phyloP scores from a whole-genome alignment of 2,888 invertebrate species.

The Leptinotarsa juncta region DNA sequence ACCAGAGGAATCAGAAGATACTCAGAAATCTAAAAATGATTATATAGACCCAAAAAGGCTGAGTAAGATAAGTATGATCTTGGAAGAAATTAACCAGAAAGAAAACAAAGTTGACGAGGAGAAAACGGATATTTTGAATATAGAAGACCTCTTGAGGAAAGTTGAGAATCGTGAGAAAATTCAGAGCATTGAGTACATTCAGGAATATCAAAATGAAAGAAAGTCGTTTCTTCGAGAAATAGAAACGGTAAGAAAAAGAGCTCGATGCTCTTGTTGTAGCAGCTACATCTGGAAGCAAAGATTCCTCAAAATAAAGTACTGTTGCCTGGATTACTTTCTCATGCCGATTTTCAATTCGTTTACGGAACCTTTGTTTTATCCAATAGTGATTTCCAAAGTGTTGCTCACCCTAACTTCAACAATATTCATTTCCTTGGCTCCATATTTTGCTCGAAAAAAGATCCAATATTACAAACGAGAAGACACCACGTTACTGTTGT shows the following conservation, averaged over 20 bases:
- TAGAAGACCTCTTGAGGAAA: constrained; percentile 16
- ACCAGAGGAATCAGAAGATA: constrained; percentile 52
- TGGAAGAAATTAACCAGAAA: constrained; percentile 47
- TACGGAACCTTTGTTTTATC: constrained; percentile 51
- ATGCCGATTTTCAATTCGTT: constrained; percentile 44
- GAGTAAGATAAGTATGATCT: constrained; percentile 49
- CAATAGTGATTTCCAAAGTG: constrained; percentile 46
- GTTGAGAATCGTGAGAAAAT: constrained; percentile 41
- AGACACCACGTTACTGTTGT: constrained; percentile 51
- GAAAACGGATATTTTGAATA: constrained; percentile 17
- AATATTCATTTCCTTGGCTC: constrained; percentile 47
- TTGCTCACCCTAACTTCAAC: constrained; percentile 40
- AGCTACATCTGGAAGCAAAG: constrained; percentile 49
- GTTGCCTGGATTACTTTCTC: constrained; percentile 46
- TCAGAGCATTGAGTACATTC: constrained; percentile 49
- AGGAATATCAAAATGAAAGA: constrained; percentile 41
- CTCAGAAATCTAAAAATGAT: constrained; percentile 45
- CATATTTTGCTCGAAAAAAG: constrained; percentile 46
- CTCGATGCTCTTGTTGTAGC: constrained; percentile 46
- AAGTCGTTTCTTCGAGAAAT: constrained; percentile 44
- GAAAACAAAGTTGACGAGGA: constrained; percentile 20
- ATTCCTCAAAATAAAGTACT: constrained; percentile 42
- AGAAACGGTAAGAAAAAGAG: constrained; percentile 37
- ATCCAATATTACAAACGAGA: constrained; percentile 39
- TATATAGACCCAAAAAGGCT: constrained; percentile 48